Percentiles rank a stretch among this genome's conserved stretches.
Evolutionary conservation across 2,797 vertebrate species (phyloP).

Genomic region (Sebastes kiyomatsui): DNA sequence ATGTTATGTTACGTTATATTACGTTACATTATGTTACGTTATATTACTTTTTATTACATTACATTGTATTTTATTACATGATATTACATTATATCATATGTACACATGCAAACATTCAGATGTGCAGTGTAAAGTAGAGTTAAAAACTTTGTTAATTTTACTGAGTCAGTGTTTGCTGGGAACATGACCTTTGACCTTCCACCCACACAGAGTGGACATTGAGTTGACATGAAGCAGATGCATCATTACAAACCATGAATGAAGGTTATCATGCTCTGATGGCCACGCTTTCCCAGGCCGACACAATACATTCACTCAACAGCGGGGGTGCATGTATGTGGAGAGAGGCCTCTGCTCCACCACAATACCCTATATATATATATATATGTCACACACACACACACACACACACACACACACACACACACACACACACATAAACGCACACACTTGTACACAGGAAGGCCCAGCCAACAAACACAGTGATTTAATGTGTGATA

Average conservation of each 20-base stretch:
- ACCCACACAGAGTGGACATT: slow-evolving; percentile 2
- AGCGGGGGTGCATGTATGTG: neutral
- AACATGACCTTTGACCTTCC: neutral
- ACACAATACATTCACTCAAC: slow-evolving; percentile 32
- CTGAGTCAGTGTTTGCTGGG: neutral
- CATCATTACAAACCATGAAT: neutral
- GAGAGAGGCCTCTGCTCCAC: neutral
- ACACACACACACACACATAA: neutral
- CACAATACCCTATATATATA: neutral
- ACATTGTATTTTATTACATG: too few relatives aligned
- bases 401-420: neutral
- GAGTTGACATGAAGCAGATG: slow-evolving; percentile 25
- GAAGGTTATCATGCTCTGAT: too few relatives aligned
- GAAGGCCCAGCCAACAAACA: neutral
- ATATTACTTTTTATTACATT: too few relatives aligned
- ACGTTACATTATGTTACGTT: too few relatives aligned
- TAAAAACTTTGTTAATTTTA: neutral
- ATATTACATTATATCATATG: neutral
- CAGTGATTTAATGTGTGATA: neutral
- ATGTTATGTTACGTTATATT: too few relatives aligned
- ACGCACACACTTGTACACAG: neutral
- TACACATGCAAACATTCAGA: neutral
- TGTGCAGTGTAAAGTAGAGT: neutral
- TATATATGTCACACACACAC: neutral
- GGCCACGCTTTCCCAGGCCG: slow-evolving; percentile 35